These are phyloP conservation scores for Ips typographus DNA, from an alignment of 1,140 invertebrate species.

Conservation along the genomic window DNA sequence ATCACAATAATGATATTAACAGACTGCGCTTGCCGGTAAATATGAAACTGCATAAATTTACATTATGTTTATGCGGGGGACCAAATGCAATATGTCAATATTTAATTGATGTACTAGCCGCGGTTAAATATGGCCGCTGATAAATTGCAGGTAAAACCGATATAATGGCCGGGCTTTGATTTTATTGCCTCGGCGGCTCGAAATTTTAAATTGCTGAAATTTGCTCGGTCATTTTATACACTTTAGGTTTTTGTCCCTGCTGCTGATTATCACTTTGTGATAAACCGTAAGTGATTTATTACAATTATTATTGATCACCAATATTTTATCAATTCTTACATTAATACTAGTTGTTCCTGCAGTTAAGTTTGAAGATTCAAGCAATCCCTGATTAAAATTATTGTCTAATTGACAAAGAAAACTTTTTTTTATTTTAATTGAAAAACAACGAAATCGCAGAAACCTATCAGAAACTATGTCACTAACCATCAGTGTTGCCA, in stretches of 20 bases:
- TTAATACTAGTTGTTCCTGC: no score
- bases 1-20: slow-evolving; percentile 40
- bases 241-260: neutral
- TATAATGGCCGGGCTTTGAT: slow-evolving; percentile 27
- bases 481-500: no score
- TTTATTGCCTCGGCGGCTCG: slow-evolving; percentile 16
- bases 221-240: neutral
- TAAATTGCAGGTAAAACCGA: slow-evolving; percentile 38
- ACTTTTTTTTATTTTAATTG: no score
- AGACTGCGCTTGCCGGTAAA: slow-evolving; percentile 30
- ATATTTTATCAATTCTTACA: no score
- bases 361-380: no score
- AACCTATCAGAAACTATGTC: no score
- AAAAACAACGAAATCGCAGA: no score
- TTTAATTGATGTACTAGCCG: slow-evolving; percentile 38
- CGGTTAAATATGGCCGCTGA: slow-evolving; percentile 28
- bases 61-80: slow-evolving; percentile 41
- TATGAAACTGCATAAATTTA: slow-evolving; percentile 39
- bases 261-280: no score
- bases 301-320: no score
- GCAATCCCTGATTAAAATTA: no score
- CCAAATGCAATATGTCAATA: slow-evolving; percentile 43
- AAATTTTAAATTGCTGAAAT: slow-evolving; percentile 17
- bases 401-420: no score
- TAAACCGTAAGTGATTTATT: no score